Percentiles rank a stretch among this genome's conserved stretches.
phyloP scores from a whole-genome alignment of 2,888 invertebrate genomes.

The Tenthredo mesomela region DNA sequence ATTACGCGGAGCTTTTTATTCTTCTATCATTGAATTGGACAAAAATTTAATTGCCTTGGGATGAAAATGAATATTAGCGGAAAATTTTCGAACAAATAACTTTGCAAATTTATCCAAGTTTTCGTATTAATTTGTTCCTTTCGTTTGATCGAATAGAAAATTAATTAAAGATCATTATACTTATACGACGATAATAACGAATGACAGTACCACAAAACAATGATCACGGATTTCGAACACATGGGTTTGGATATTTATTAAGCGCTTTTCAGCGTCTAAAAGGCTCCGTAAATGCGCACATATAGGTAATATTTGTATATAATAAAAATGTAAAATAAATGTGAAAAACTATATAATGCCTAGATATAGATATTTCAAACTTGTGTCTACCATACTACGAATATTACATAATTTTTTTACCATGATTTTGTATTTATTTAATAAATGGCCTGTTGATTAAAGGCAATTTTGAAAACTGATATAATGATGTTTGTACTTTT shows the following conservation, averaged over 20 bases:
- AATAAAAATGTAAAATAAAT: neutral
- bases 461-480: constrained; percentile 48
- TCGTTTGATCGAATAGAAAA: neutral
- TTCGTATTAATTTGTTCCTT: neutral
- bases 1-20: neutral
- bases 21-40: neutral
- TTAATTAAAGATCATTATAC: neutral
- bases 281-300: constrained; percentile 21
- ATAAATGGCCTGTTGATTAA: constrained; percentile 48
- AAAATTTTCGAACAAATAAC: no score
- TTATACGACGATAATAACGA: constrained; percentile 26
- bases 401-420: constrained; percentile 48
- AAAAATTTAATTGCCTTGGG: neutral
- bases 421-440: constrained; percentile 47
- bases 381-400: constrained; percentile 75
- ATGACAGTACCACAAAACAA: constrained; percentile 44
- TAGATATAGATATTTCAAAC: constrained; percentile 73
- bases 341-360: neutral
- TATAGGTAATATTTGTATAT: neutral
- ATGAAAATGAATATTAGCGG: no score
- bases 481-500: neutral
- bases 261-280: constrained; percentile 1
- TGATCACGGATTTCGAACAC: neutral
- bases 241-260: neutral
- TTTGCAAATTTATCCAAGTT: no score